Evolutionary conservation across 2,888 invertebrate species (phyloP).

Genomic region (Bombylius major): DNA sequence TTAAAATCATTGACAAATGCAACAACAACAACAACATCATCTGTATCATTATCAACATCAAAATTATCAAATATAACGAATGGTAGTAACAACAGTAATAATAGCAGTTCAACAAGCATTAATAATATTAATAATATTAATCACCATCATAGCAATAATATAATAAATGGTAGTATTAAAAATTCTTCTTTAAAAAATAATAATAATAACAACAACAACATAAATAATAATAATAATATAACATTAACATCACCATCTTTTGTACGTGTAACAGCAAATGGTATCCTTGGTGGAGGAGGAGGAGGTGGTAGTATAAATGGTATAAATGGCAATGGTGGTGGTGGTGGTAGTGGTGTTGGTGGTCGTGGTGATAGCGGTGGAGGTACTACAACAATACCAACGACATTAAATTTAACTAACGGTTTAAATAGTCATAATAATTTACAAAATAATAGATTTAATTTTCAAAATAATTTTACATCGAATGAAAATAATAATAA

Average conservation of each 20-base stretch:
- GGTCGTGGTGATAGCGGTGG: background rate
- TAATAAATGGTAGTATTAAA: slow-evolving; percentile 2
- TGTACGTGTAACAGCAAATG: slow-evolving; percentile 25
- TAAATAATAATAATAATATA: slow-evolving; percentile 28
- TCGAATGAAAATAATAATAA: slow-evolving; percentile 7
- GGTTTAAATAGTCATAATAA: slow-evolving; percentile 6
- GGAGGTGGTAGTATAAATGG: background rate
- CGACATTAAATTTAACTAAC: background rate
- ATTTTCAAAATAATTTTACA: slow-evolving; percentile 10
- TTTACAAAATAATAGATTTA: slow-evolving; percentile 4
- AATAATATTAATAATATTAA: slow-evolving; percentile 9
- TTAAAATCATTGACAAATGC: slow-evolving; percentile 34
- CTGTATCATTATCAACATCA: slow-evolving; percentile 2
- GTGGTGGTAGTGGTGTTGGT: no score
- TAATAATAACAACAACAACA: background rate
- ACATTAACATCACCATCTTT: slow-evolving; percentile 33
- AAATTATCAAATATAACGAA: background rate
- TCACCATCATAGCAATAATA: slow-evolving; percentile 11
- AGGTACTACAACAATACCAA: no score
- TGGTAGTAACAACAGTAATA: slow-evolving; percentile 6
- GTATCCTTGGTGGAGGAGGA: slow-evolving; percentile 20
- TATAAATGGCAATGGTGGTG: no score
- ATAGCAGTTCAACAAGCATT: slow-evolving; percentile 11
- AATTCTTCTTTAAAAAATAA: background rate
- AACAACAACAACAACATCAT: slow-evolving; percentile 24